These are phyloP conservation scores for Schizopygopsis pylzovi DNA, from an alignment of 2,797 vertebrate species.

Conservation along the genomic window DNA sequence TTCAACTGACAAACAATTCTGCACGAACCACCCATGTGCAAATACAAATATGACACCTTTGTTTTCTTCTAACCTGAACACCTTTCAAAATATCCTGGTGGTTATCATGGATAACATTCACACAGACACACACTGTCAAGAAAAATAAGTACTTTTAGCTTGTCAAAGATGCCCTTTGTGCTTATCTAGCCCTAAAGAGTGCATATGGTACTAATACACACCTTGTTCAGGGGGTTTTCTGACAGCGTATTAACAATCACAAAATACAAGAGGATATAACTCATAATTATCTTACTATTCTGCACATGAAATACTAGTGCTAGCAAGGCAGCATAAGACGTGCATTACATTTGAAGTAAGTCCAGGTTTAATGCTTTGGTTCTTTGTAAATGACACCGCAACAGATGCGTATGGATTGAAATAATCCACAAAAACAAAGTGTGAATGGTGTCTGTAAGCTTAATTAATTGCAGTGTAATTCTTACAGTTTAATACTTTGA, in stretches of 20 bases:
- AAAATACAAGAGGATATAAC: neutral
- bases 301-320: neutral
- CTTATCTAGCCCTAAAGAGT: neutral
- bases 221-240: neutral
- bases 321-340: neutral
- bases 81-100: neutral
- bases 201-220: neutral
- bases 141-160: neutral
- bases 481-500: neutral
- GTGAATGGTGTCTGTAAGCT: neutral
- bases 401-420: neutral
- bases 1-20: constrained; percentile 13
- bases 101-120: constrained; percentile 3
- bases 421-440: neutral
- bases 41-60: constrained; percentile 1
- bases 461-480: neutral
- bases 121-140: constrained; percentile 4
- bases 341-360: neutral
- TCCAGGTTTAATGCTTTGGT: constrained; percentile 3
- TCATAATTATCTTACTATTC: neutral
- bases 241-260: neutral
- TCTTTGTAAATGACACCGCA: neutral
- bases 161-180: neutral
- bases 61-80: neutral
- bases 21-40: neutral